Evolutionary conservation across 2,113 vertebrate genomes (phyloP).

Genomic region (Channa argus): DNA sequence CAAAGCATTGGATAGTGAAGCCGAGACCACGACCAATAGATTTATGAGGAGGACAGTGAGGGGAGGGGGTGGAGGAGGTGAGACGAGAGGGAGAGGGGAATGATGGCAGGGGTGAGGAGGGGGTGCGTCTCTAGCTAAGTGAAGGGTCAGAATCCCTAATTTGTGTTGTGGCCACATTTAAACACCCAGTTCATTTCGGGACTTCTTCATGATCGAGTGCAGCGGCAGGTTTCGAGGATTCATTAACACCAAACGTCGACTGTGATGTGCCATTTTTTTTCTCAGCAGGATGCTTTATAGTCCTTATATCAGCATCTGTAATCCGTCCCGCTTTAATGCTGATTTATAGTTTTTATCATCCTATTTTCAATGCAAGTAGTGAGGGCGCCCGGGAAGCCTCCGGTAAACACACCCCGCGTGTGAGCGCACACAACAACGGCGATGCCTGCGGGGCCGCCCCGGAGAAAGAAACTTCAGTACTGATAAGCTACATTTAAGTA

Average conservation of each 20-base stretch:
- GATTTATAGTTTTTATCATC: conserved; percentile 18
- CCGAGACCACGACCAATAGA: conserved; percentile 96
- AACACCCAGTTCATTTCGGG: neutral
- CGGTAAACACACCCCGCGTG: neutral
- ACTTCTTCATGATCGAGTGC: conserved; percentile 23
- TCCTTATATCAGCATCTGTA: neutral
- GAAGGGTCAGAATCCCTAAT: conserved; percentile 27
- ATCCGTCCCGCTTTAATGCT: conserved; percentile 10
- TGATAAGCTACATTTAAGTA: neutral
- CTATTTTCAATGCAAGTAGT: neutral
- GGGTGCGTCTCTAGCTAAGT: conserved; percentile 14
- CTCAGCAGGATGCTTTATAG: conserved; percentile 28
- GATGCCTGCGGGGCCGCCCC: conserved; percentile 15
- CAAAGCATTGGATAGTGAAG: conserved; percentile 90
- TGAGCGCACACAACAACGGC: neutral
- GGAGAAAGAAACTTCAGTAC: conserved; percentile 36
- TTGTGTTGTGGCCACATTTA: neutral
- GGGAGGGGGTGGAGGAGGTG: conserved; percentile 76
- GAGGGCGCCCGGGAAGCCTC: neutral
- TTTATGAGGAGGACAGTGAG: conserved; percentile 83
- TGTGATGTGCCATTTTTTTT: neutral
- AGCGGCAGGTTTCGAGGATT: conserved; percentile 14
- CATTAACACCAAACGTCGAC: conserved; percentile 3
- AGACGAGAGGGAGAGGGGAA: conserved; percentile 75
- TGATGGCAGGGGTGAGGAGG: conserved; percentile 3